Evolutionary conservation across 2,797 vertebrate species (phyloP), one percentile per base, ranked within the genome.

Genomic region (Betta splendens): DNA sequence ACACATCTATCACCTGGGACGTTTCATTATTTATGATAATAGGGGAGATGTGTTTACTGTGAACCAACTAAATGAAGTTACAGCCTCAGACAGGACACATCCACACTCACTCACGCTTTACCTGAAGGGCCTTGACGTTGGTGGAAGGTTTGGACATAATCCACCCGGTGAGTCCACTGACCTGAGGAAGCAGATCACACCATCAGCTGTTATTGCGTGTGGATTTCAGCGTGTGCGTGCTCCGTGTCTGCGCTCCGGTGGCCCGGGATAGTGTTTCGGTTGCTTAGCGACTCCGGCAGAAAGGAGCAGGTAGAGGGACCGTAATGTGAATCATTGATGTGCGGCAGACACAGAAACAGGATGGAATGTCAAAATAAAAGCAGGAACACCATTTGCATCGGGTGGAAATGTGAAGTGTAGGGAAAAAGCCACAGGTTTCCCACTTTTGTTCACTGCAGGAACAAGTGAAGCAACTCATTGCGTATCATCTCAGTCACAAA

Each of bases 91-190:
- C 28, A 64, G 36, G 15, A 42, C 17, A 22, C 36, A 62, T 25
- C 51, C 36, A 48, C 12, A 13, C 47, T 64, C 13, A 22, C 18
- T 38, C 36, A 44, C 23, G 0, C 59, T 93, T 94, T 94, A 99
- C 97, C 97, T 98, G 96, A 80, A 99, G 93, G 90, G 96, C 94
- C 90, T 94, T 98, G 75, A 99, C 96, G 89, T 97, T 96, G 85
- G 95, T 94, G 3, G 94, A 93, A 64, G 94, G 94, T 89, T 98
- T 95, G 82, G 97, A 97, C 96, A 99, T 99, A 54, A 86, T 90
- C 92, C 84, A 86, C 70, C 71, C 31, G 31, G 81, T 86, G 77
- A 85, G 76, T 89, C 89, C 85, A 79, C 91, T 89, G 85, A 92
- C 92, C 94, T 95, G 87, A 93, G 91, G 81, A 91, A 89, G 80